phyloP scores from a whole-genome alignment of 2,113 vertebrate species.

The Ranitomeya imitator region DNA sequence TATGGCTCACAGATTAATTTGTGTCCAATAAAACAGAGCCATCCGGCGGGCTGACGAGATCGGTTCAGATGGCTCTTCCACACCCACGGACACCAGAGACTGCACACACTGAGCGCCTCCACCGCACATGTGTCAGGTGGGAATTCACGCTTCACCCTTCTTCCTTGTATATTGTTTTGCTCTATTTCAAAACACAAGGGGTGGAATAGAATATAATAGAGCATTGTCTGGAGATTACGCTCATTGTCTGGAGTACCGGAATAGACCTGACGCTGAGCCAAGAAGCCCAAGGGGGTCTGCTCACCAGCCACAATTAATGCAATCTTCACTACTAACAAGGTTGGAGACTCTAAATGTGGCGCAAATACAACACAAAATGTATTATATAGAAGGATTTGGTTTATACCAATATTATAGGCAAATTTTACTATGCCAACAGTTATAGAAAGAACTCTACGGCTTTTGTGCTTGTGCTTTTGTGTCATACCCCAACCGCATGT shows the following conservation, averaged over 20 bases:
- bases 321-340: background rate
- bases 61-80: background rate
- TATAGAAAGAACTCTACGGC: too few species aligned
- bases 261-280: slow-evolving; percentile 6
- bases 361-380: too few species aligned
- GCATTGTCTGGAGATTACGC: slow-evolving; percentile 26
- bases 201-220: background rate
- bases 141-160: background rate
- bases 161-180: background rate
- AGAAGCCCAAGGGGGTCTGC: background rate
- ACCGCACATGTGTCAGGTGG: background rate
- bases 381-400: too few species aligned
- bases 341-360: background rate
- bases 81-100: background rate
- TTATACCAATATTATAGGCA: too few species aligned
- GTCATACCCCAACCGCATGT: too few species aligned
- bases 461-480: too few species aligned
- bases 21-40: background rate
- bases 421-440: too few species aligned
- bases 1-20: slow-evolving; percentile 7
- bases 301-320: background rate
- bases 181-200: background rate
- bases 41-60: background rate
- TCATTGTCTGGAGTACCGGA: background rate
- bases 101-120: background rate